Percentiles rank a stretch among this genome's conserved stretches.
Conservation (phyloP, 2,888 invertebrate genomes). For the Tillus elongatus region DNA sequence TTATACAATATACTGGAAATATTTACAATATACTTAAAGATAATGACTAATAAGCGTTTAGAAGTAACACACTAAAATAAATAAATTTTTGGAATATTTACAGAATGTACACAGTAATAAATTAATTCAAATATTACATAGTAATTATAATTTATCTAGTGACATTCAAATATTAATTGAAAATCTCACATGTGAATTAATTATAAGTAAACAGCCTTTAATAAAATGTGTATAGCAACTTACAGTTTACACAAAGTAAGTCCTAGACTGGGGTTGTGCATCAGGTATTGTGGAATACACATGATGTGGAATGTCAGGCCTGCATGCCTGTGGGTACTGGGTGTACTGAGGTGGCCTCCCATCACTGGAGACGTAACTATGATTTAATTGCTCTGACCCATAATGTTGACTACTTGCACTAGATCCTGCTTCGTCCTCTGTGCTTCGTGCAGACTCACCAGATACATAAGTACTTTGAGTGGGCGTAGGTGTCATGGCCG, state of each 20-base stretch:
- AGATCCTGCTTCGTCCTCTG: constrained; percentile 48
- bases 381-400: constrained; percentile 56
- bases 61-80: constrained; percentile 29
- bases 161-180: constrained; percentile 22
- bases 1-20: constrained; percentile 24
- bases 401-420: constrained; percentile 51
- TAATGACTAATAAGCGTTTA: constrained; percentile 42
- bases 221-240: constrained; percentile 11
- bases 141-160: constrained; percentile 24
- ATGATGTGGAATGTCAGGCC: constrained; percentile 34
- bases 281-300: constrained; percentile 43
- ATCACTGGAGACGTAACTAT: constrained; percentile 61
- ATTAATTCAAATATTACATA: constrained; percentile 26
- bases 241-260: constrained; percentile 39
- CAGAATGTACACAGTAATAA: constrained; percentile 31
- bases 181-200: constrained; percentile 25
- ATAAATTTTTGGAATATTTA: constrained; percentile 29
- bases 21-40: constrained; percentile 34
- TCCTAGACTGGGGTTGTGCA: constrained; percentile 38
- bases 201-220: constrained; percentile 36
- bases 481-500: constrained; percentile 49
- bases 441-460: constrained; percentile 46
- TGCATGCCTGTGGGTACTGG: constrained; percentile 32
- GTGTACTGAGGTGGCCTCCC: constrained; percentile 39
- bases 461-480: constrained; percentile 52